Percentiles rank a stretch among this genome's conserved stretches.
phyloP scores from a whole-genome alignment of 2,113 vertebrate genomes.

The Labrus mixtus region DNA sequence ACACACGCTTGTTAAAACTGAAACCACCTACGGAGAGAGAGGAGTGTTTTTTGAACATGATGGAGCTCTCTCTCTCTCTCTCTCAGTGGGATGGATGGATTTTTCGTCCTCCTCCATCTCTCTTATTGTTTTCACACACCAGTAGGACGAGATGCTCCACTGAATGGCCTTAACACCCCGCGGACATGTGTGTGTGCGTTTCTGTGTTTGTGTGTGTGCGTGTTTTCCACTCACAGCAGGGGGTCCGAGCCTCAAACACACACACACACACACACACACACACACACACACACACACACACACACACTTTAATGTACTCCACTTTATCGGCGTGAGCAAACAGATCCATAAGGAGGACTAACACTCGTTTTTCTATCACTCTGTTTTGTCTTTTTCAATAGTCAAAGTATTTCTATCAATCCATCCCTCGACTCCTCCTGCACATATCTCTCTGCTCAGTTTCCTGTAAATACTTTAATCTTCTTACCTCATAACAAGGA shows the following conservation, averaged over 20 bases:
- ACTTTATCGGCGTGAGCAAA: conserved; percentile 81
- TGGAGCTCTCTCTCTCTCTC: conserved; percentile 38
- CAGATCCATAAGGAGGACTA: conserved; percentile 93
- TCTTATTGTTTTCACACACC: conserved; percentile 75
- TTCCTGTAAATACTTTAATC: not conserved
- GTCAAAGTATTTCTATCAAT: conserved; percentile 1
- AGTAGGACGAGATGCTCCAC: conserved; percentile 68
- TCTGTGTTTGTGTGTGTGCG: not conserved
- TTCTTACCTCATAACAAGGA: no score
- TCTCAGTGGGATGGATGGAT: conserved; percentile 68
- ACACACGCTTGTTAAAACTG: conserved; percentile 48
- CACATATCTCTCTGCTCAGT: not conserved
- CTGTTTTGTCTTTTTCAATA: conserved; percentile 3
- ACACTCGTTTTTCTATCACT: conserved; percentile 71
- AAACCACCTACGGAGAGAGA: conserved; percentile 53
- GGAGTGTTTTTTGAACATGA: conserved; percentile 42
- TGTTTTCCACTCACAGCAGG: conserved; percentile 41
- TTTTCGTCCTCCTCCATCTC: conserved; percentile 70
- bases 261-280: conserved; percentile 23
- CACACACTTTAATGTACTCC: conserved; percentile 31
- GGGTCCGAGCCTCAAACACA: conserved; percentile 28
- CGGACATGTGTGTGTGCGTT: conserved; percentile 12
- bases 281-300: conserved; percentile 22
- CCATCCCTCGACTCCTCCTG: not conserved
- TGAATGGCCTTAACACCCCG: conserved; percentile 64